These are phyloP conservation scores for Steinernema hermaphroditum DNA, from an alignment of 2,888 invertebrate genomes.

Conservation along the genomic window DNA sequence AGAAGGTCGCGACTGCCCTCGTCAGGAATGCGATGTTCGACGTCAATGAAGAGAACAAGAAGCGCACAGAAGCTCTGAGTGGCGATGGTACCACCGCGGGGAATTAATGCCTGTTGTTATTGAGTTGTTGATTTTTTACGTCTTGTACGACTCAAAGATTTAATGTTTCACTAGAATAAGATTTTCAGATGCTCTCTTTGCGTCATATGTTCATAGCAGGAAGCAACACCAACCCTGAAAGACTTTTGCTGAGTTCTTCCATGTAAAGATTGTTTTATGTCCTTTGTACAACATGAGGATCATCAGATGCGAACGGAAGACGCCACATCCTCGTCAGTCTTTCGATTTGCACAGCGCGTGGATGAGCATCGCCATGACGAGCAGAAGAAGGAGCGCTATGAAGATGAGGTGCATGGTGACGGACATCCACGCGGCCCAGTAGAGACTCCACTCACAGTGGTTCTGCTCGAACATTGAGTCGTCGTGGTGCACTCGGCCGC, in stretches of 20 bases:
- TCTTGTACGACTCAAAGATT: no score
- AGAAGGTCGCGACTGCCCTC: background rate
- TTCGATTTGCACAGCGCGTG: slow-evolving; percentile 39
- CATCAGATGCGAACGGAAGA: background rate
- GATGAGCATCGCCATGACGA: slow-evolving; percentile 48
- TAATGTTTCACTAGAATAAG: no score
- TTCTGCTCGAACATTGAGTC: slow-evolving; percentile 51
- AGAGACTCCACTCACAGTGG: slow-evolving; percentile 50
- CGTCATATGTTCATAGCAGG: no score
- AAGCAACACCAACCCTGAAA: no score
- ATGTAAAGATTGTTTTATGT: no score
- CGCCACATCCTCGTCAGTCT: background rate
- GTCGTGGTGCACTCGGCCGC: slow-evolving; percentile 50
- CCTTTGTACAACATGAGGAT: slow-evolving; percentile 13
- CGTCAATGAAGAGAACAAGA: background rate
- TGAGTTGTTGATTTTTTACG: no score
- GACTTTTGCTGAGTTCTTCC: no score
- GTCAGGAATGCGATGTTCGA: slow-evolving; percentile 11
- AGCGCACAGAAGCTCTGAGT: background rate
- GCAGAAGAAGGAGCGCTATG: slow-evolving; percentile 44
- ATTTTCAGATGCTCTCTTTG: no score
- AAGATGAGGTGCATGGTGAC: slow-evolving; percentile 46
- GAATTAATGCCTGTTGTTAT: no score
- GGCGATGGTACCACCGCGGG: no score
- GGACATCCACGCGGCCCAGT: slow-evolving; percentile 47